Evolutionary conservation across 2,797 vertebrate species (phyloP), one percentile per base, ranked within the genome.

Genomic region (Anniella stebbinsi): DNA sequence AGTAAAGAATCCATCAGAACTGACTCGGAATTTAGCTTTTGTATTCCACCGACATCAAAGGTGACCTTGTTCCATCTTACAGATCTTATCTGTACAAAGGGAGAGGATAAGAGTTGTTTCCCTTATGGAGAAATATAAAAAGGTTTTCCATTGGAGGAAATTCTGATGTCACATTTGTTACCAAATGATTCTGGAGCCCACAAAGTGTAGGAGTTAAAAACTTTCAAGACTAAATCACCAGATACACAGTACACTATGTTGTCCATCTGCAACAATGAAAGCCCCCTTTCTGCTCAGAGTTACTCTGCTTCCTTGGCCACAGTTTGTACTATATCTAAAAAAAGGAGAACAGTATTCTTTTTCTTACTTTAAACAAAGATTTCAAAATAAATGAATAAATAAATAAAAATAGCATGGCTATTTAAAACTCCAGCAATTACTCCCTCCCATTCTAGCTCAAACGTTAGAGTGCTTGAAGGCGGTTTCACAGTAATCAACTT

Each of bases 131-230:
- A 36, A 66, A 70, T 45, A 36, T 17, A 28, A 63, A 45, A 78
- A 30, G 17, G 45, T 23, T 75, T 67, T 6, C 12, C 15, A 2
- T 36, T 28, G 25, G 18, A 28, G 18, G 28, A 69, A 75, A 76
- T 5, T 28, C 38, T 30, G 11, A 21, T 73, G 23, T 51, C n/a
- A 66, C 57, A 18, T 57, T 60, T 25, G 36, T 54, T 51, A n/a
- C 11, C 18, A 15, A 60, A 41, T 8, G 3, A 72, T 9, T 54
- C 41, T 63, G 87, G 87, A 51, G 84, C 13, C 38, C 30, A 51
- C 51, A n/a, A 69, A 89, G 28, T 36, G 11, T 7, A 57, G 66
- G 83, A 78, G 15, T 82, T 87, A 9, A 87, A 87, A 63, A 81
- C 41, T 30, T 57, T 38, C 30, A 66, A 17, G n/a, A 82, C 38